These are phyloP conservation scores for Chironomus tepperi DNA, from an alignment of 1,140 invertebrate genomes.

Conservation along the genomic window DNA sequence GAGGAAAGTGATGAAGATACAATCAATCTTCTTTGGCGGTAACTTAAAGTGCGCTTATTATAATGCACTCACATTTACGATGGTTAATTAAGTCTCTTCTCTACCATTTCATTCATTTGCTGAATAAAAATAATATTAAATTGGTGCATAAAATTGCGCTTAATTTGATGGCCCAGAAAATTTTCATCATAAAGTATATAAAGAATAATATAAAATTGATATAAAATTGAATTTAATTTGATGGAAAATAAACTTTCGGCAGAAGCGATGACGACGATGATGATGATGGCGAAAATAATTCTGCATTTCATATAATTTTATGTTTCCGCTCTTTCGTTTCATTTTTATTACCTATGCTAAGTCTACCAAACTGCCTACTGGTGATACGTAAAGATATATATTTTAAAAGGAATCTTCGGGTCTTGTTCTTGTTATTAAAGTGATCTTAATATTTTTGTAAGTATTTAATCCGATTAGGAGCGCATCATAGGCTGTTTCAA, in stretches of 20 bases:
- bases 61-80: conserved; percentile 12
- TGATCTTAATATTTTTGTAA: conserved; percentile 9
- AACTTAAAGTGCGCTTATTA: background rate
- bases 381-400: background rate
- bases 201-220: conserved; percentile 12
- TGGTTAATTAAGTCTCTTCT: conserved; percentile 7
- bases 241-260: conserved; percentile 12
- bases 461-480: conserved; percentile 19
- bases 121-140: conserved; percentile 12
- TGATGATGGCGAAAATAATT: background rate
- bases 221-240: conserved; percentile 12
- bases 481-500: background rate
- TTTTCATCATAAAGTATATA: background rate
- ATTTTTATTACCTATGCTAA: conserved; percentile 9
- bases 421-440: background rate
- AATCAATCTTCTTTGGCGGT: background rate
- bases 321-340: conserved; percentile 1
- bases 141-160: conserved; percentile 12
- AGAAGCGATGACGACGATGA: background rate
- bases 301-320: conserved; percentile 14
- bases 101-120: background rate
- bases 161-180: conserved; percentile 12
- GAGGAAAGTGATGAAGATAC: background rate
- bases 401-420: no score
- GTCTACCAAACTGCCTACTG: background rate